Evolutionary conservation across 2,797 vertebrate genomes (phyloP), one percentile per base, ranked within the genome.

Genomic region (Rhabdomys pumilio): DNA sequence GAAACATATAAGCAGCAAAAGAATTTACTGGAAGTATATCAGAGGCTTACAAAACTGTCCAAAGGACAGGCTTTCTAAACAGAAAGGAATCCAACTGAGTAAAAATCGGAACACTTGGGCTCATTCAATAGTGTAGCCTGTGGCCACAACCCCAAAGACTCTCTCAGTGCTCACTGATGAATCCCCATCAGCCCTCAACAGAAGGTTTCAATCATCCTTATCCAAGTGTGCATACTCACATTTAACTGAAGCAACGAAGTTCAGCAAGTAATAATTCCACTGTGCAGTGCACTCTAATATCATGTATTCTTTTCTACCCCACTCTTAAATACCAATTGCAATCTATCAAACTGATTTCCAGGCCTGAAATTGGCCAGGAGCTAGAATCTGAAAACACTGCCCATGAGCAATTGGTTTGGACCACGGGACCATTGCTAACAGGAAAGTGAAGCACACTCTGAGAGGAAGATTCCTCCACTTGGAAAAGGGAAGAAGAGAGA

Each of bases 281-380:
- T 44, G 10, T 53, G 29, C 47, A 83, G n/a, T 29, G 1, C 17
- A 86, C 80, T 82, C 61, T 75, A 67, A 63, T 38, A 75, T 38
- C 38, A 79, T 57, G 9, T 63, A 47, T 14, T 89, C 47, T 57
- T 14, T 75, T 82, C 41, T 72, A 31, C 2, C 61, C 85, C 15
- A 6, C 24, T 63, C 73, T 90, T 65, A 79, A 92, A 82, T 83
- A 38, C 61, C 85, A n/a, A 22, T 76, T 94, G 6, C 20, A 93
- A 83, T 61, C n/a, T 17, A 72, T 53, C 61, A 50, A 87, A 65
- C 63, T 88, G 41, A 96, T 90, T 92, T 95, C 65, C 77, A 95
- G 84, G 88, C n/a, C 22, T 41, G 69, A 31, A 81, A 88, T 19
- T 22, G 5, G 20, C 75, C 59, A 69, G 69, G 53, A 72, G 3